A percentile compares a stretch with the other conserved stretches of the same genome.
Conservation (phyloP, 2,888 invertebrate genomes). For the Tetranychus piercei region DNA sequence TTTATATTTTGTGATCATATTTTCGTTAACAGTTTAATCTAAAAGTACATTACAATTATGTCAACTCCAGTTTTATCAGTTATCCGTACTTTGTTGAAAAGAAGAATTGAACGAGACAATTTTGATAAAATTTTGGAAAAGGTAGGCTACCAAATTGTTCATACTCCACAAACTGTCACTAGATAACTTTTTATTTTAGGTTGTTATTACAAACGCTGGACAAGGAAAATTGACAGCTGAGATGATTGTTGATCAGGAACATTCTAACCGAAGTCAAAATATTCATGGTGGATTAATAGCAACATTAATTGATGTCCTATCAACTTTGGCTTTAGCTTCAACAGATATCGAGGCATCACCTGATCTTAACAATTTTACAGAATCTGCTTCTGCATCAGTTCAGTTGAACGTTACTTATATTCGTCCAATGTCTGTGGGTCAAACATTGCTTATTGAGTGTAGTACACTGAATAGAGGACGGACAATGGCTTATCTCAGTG, state of each 20-base stretch:
- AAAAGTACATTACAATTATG: neutral
- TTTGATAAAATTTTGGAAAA: neutral
- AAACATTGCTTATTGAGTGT: conserved; percentile 58
- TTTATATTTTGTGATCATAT: too few relatives aligned
- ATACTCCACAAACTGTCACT: too few relatives aligned
- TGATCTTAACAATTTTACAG: conserved; percentile 18
- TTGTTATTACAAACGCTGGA: neutral
- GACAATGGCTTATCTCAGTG: conserved; percentile 60
- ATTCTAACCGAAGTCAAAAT: neutral
- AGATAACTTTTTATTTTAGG: neutral
- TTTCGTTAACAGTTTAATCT: neutral
- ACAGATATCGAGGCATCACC: neutral
- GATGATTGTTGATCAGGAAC: neutral
- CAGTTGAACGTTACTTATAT: conserved; percentile 62
- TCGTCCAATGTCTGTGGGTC: conserved; percentile 54
- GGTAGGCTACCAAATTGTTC: neutral
- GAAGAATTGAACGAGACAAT: neutral
- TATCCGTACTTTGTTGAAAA: neutral
- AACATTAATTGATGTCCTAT: conserved; percentile 8
- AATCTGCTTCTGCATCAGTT: conserved; percentile 53
- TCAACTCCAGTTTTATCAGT: neutral
- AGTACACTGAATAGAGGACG: conserved; percentile 55
- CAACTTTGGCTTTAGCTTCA: neutral
- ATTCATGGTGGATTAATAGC: conserved; percentile 11
- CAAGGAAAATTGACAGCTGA: conserved; percentile 11